Conservation (phyloP, 2,113 vertebrate genomes). For the Donacobius atricapilla region DNA sequence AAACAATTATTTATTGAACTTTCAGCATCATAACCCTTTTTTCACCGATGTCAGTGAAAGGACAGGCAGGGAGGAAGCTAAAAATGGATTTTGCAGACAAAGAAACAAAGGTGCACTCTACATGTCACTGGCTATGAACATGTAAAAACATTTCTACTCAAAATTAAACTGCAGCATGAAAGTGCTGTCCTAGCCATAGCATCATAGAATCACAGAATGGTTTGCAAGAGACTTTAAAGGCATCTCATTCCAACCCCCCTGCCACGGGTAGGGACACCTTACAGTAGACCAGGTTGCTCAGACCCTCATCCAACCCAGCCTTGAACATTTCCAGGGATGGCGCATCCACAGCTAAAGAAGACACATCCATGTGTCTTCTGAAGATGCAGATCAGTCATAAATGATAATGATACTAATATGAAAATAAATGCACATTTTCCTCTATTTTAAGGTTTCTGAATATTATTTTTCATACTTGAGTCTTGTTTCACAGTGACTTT, state of each 20-base stretch:
- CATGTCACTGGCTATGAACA: background rate
- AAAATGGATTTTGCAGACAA: background rate
- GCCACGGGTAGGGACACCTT: background rate
- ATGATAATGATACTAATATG: background rate
- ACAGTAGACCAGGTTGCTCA: background rate
- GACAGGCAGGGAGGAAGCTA: background rate
- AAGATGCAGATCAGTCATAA: background rate
- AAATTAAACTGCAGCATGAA: background rate
- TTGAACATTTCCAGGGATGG: background rate
- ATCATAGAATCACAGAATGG: background rate
- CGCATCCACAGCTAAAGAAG: background rate
- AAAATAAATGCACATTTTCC: background rate
- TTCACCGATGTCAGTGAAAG: background rate
- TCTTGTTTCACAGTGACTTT: background rate
- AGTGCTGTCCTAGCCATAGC: background rate
- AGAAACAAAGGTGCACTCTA: background rate
- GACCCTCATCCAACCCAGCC: background rate
- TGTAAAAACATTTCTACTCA: background rate
- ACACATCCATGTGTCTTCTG: background rate
- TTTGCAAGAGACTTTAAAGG: background rate
- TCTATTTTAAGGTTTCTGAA: background rate
- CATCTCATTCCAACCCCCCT: background rate
- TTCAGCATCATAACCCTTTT: background rate
- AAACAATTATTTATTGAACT: background rate
- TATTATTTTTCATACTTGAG: background rate